Evolutionary conservation across 2,113 vertebrate genomes (phyloP), one percentile per base, ranked within the genome.

Genomic region (Irena cyanogastra): DNA sequence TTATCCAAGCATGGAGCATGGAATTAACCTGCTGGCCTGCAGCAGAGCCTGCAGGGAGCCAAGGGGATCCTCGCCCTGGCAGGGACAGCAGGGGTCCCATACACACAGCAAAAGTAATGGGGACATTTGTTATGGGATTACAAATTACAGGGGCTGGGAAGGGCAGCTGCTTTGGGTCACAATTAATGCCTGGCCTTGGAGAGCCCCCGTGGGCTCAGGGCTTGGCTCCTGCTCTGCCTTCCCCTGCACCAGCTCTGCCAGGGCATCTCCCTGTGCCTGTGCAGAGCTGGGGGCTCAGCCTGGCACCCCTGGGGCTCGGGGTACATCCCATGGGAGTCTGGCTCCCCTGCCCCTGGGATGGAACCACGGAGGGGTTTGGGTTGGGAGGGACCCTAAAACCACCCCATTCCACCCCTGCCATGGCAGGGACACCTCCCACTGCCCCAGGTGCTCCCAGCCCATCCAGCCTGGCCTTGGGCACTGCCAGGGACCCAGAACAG

Each of bases 281-380:
- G 26, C 49, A 13, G 8, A 0, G 0, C 1, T 42, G 66, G 37
- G 5, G 50, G 4, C 24, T 13, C 33, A 10, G 30, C 50, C 68
- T 13, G 60, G 50, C 54, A 15, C 3, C 13, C 35, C 4, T 5
- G 15, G 56, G 56, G 13, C 8, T 1, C 26, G 2, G 33, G 60
- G 44, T 0, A 1, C 70, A 3, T 7, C 33, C 3, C 30, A 0
- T 1, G 1, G 11, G n/a, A 16, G 13, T 5, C 52, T 54, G 42
- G 9, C 19, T 65, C 22, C 39, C 16, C 61, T 54, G 53, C 39
- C 21, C 28, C 72, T 27, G 27, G 17, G 6, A 54, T 17, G 4
- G 49, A 7, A 7, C 16, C 10, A 0, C 4, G 13, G 28, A 4
- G 11, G 9, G 42, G 1, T 1, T 7, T 37, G 50, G 52, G 8